A percentile compares a stretch with the other conserved stretches of the same genome.
These are phyloP conservation scores for Cranoglanis bouderius DNA, from an alignment of 2,113 vertebrate species.

Conservation along the genomic window DNA sequence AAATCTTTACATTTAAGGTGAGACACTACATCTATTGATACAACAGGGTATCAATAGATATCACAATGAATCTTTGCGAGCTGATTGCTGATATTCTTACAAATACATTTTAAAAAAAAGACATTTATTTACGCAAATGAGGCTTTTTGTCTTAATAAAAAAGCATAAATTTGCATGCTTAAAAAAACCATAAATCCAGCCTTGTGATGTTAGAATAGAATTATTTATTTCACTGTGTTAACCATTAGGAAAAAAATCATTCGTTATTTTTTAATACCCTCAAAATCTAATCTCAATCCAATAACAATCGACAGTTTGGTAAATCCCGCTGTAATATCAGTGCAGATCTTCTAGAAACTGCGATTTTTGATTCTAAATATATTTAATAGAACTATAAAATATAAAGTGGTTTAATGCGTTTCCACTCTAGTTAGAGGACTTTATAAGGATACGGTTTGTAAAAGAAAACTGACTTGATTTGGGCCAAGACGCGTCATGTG, in stretches of 20 bases:
- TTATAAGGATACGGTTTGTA: too few species aligned
- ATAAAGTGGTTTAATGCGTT: background rate
- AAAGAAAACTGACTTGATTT: background rate
- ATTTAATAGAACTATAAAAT: too few species aligned
- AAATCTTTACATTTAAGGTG: background rate
- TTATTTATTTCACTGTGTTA: background rate
- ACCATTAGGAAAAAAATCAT: background rate
- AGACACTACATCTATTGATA: background rate
- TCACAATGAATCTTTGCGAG: too few species aligned
- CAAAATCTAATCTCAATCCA: background rate
- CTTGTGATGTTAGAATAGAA: too few species aligned
- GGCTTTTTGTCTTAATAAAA: background rate
- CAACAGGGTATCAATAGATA: background rate
- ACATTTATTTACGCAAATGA: background rate
- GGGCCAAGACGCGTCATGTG: too few species aligned
- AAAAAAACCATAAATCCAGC: background rate
- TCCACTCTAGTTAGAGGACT: background rate
- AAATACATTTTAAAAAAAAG: background rate
- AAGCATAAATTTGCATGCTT: background rate
- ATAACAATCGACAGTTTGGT: too few species aligned
- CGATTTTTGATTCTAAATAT: too few species aligned
- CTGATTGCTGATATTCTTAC: background rate
- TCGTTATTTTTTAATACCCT: background rate
- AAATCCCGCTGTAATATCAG: too few species aligned
- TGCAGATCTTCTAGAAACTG: too few species aligned